Base-by-base conservation (phyloP, 2,113 vertebrate genomes). In the Colaptes auratus region DNA sequence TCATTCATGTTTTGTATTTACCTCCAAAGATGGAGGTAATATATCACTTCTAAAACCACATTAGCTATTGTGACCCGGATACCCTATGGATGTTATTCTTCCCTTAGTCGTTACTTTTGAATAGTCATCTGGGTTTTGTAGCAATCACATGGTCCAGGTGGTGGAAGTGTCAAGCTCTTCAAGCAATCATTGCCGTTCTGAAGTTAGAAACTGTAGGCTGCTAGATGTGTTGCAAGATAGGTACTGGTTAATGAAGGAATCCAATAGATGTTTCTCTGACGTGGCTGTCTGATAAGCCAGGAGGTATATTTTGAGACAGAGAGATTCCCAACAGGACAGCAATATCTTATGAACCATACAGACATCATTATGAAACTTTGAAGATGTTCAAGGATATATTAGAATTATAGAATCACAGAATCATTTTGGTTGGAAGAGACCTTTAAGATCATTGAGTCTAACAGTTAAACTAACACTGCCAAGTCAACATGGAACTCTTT, bases 1-100 rank as follows among this genome's bases (percentile, higher is more conserved):
- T 10, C 3, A 11, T 42, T 72, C n/a, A 6, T 0, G 0, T 81
- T 65, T 73, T 44, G 0, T 56, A 24, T 71, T 7, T n/a, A 3
- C 17, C 28, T 56, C 77, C n/a, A 8, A 9, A 16, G 2, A 8
- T 2, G 9, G 15, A 91, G 15, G 18, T 15, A 76, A 74, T 48
- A 67, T 3, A 78, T 12, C 2, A 4, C 24, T 65, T 33, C 81
- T 36, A 74, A 86, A 88, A 52, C 13, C 39, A 15, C 3, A 15
- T 69, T 42, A 33, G 7, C 4, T 56, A 5, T 82, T 75, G 9
- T 55, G 20, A 72, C 7, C 15, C n/a, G 36, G 20, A 30, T 36
- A 72, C 9, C 3, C 21, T 61, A 8, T 10, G 23, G 11, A 17
- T 66, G 10, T 8, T 64, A 46, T 42, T 77, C 4, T 90, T 80